Evolutionary conservation across 1,140 invertebrate genomes (phyloP).

Genomic region (Leptonema lineaticorne): DNA sequence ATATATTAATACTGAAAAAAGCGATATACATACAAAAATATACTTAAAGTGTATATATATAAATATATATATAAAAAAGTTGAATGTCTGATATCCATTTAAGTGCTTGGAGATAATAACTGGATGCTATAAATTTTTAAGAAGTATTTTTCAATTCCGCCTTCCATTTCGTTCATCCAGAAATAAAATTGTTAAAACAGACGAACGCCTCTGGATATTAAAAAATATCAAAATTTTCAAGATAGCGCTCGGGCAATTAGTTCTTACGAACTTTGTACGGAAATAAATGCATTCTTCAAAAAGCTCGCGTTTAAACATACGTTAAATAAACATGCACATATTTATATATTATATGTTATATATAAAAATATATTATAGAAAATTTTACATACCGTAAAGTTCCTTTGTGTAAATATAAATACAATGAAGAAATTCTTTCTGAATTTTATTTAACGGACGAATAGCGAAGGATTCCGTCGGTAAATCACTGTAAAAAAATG

Average conservation of each 20-base stretch:
- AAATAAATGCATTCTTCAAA: constrained; percentile 20
- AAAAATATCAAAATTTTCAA: constrained; percentile 30
- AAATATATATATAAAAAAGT: too few relatives aligned
- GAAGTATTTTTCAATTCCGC: constrained; percentile 32
- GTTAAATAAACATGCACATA: neutral
- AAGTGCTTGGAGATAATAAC: constrained; percentile 29
- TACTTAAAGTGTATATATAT: too few relatives aligned
- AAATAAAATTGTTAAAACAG: constrained; percentile 28
- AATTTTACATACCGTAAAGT: too few relatives aligned
- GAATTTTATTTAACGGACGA: too few relatives aligned
- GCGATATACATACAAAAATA: too few relatives aligned
- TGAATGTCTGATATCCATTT: constrained; percentile 23
- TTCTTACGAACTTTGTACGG: constrained; percentile 22
- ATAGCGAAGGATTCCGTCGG: too few relatives aligned
- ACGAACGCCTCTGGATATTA: constrained; percentile 28
- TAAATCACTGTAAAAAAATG: too few relatives aligned
- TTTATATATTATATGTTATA: neutral
- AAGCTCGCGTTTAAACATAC: neutral
- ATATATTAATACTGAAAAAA: too few relatives aligned
- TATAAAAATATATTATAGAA: neutral
- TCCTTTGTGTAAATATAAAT: too few relatives aligned
- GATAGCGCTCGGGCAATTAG: constrained; percentile 28
- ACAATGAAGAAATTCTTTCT: too few relatives aligned
- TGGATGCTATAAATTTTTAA: constrained; percentile 33
- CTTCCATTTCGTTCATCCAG: constrained; percentile 23